Conservation (phyloP, 2,113 vertebrate species). For the Ictalurus furcatus region DNA sequence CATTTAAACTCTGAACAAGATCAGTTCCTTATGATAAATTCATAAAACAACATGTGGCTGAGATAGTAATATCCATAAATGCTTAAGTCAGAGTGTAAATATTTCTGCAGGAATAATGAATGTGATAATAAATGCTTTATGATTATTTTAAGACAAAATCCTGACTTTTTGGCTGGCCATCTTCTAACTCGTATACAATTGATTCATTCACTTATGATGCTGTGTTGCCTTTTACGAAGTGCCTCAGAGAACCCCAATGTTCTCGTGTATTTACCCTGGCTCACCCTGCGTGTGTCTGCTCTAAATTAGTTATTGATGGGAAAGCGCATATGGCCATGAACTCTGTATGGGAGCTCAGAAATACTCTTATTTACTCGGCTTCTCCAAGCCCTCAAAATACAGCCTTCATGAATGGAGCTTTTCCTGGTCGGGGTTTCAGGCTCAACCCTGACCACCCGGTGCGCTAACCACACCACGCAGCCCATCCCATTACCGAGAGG, state of each 20-base stretch:
- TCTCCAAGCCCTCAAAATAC: conserved; percentile 48
- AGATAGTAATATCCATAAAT: conserved; percentile 2
- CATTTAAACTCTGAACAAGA: neutral
- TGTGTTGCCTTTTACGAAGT: neutral
- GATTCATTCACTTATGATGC: neutral
- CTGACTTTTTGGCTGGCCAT: neutral
- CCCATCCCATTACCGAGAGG: conserved; percentile 36
- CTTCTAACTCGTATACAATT: neutral
- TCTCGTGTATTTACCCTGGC: conserved; percentile 43
- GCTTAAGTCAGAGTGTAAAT: conserved; percentile 6
- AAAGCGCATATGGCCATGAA: conserved; percentile 24
- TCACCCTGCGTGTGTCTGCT: conserved; percentile 10
- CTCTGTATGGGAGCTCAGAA: conserved; percentile 38
- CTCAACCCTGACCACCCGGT: conserved; percentile 49
- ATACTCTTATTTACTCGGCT: conserved; percentile 45
- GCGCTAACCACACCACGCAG: conserved; percentile 34
- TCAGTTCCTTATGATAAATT: conserved; percentile 14
- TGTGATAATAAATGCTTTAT: conserved; percentile 1
- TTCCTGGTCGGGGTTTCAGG: conserved; percentile 27
- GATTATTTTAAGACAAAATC: conserved; percentile 4
- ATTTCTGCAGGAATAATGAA: conserved; percentile 19
- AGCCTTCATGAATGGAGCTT: conserved; percentile 37
- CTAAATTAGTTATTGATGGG: conserved; percentile 49
- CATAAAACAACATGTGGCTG: neutral
- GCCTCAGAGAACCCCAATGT: conserved; percentile 21